A percentile compares a stretch with the other conserved stretches of the same genome.
These are phyloP conservation scores for Decapterus maruadsi DNA, from an alignment of 2,797 vertebrate species.

Conservation along the genomic window DNA sequence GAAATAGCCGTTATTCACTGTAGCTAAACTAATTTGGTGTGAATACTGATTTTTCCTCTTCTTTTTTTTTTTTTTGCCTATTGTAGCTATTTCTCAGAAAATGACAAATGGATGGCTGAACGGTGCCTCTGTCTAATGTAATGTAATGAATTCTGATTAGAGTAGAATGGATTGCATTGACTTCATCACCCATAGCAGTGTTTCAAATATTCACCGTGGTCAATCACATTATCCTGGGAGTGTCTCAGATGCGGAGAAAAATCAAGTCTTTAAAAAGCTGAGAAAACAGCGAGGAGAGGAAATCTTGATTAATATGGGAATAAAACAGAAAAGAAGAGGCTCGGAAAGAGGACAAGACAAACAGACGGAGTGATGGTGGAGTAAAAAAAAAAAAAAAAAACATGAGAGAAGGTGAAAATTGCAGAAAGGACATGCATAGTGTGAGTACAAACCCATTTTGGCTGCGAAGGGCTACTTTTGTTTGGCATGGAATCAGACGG, in stretches of 20 bases:
- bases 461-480: conserved; percentile 44
- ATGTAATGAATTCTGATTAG: conserved; percentile 67
- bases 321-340: not conserved
- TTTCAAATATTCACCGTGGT: conserved; percentile 52
- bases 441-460: conserved; percentile 45
- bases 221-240: conserved; percentile 46
- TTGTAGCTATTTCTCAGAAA: conserved; percentile 54
- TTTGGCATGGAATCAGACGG: conserved; percentile 44
- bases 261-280: conserved; percentile 25
- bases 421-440: conserved; percentile 44
- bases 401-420: conserved; percentile 54
- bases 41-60: conserved; percentile 46
- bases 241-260: conserved; percentile 27
- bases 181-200: conserved; percentile 50
- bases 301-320: conserved; percentile 1
- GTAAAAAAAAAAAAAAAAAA: conserved; percentile 22
- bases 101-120: conserved; percentile 55
- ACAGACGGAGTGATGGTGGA: conserved; percentile 40
- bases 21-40: conserved; percentile 62
- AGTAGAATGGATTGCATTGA: conserved; percentile 58
- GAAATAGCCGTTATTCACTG: conserved; percentile 53
- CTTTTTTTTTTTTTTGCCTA: not conserved
- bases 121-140: conserved; percentile 55
- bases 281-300: conserved; percentile 1
- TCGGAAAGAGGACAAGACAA: conserved; percentile 31